These are phyloP conservation scores for Rotaria socialis DNA, from an alignment of 2,888 invertebrate species.

Conservation along the genomic window DNA sequence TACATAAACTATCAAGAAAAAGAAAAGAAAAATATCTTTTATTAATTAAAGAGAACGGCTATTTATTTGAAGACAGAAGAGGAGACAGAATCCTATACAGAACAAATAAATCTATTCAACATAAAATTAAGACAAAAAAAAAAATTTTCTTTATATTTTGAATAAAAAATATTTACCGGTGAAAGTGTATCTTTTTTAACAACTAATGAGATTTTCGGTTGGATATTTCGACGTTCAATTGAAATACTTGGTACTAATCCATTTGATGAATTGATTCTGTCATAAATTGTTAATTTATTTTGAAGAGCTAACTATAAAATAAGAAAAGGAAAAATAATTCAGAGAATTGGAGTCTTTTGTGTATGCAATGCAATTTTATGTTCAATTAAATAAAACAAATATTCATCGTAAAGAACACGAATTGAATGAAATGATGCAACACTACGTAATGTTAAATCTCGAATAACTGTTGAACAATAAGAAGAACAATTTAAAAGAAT, in stretches of 20 bases:
- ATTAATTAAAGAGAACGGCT: neutral
- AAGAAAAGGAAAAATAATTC: neutral
- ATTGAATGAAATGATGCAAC: constrained; percentile 97
- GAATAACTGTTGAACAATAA: constrained; percentile 93
- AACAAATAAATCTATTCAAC: constrained; percentile 25
- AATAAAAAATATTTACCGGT: neutral
- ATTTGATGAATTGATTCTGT: constrained; percentile 5
- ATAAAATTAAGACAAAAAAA: neutral
- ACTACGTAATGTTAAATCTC: constrained; percentile 87
- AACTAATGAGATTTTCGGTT: neutral
- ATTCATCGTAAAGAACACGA: constrained; percentile 92
- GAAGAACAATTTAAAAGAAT: constrained; percentile 95
- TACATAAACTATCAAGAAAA: no score
- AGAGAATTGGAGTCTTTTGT: constrained; percentile 73
- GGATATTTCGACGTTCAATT: neutral
- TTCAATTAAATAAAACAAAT: constrained; percentile 96
- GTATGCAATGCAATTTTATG: constrained; percentile 86
- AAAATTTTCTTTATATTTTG: neutral
- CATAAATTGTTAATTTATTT: constrained; percentile 8
- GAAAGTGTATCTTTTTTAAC: constrained; percentile 28
- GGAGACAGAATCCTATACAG: neutral
- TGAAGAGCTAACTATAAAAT: neutral
- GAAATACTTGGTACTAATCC: neutral
- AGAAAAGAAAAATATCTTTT: neutral
- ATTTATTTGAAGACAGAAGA: constrained; percentile 12